A percentile compares a stretch with the other conserved stretches of the same genome.
These are phyloP conservation scores for Limnephilus lunatus DNA, from an alignment of 2,888 invertebrate genomes.

Conservation along the genomic window DNA sequence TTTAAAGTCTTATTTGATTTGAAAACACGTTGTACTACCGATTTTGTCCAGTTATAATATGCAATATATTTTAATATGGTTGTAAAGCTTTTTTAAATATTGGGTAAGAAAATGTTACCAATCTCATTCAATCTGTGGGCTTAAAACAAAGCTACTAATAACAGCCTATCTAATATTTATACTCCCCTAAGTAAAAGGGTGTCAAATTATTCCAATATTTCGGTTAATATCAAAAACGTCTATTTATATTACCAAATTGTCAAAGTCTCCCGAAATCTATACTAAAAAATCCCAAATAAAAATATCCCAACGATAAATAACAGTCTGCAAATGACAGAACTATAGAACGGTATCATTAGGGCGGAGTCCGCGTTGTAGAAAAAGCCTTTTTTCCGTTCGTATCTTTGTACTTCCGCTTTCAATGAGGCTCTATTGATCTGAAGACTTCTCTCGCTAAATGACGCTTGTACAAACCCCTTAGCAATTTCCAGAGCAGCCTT, in stretches of 20 bases:
- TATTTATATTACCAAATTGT: not conserved
- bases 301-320: not conserved
- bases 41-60: too few species aligned
- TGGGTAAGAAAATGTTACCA: too few species aligned
- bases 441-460: conserved; percentile 44
- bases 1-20: too few species aligned
- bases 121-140: not conserved
- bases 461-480: conserved; percentile 45
- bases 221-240: not conserved
- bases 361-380: not conserved
- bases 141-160: not conserved
- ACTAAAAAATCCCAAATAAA: not conserved
- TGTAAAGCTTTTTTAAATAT: too few species aligned
- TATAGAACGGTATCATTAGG: conserved; percentile 18
- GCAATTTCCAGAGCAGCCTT: conserved; percentile 30
- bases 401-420: conserved; percentile 41
- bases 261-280: not conserved
- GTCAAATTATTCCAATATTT: not conserved
- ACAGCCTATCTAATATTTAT: not conserved
- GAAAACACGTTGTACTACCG: too few species aligned
- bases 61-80: too few species aligned
- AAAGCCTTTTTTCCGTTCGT: conserved; percentile 14
- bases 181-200: not conserved
- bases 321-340: not conserved
- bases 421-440: conserved; percentile 44